These are phyloP conservation scores for Numenius phaeopus DNA, from an alignment of 2,797 vertebrate species.

Conservation along the genomic window DNA sequence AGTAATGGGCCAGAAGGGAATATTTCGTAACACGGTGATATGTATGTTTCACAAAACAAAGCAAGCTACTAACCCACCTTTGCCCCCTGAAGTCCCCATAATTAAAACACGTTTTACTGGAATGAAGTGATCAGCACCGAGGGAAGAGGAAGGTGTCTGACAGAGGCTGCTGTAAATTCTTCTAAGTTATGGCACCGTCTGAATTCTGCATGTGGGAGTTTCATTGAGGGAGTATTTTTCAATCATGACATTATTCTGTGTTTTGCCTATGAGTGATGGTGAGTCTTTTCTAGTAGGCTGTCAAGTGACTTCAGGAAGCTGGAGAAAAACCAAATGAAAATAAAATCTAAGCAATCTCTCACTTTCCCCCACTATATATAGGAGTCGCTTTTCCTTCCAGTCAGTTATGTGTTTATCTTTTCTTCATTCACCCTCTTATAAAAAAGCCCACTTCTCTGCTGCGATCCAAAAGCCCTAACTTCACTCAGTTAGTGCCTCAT, in stretches of 20 bases:
- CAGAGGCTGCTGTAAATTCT: neutral
- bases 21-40: neutral
- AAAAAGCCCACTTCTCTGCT: neutral
- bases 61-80: constrained; percentile 29
- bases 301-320: neutral
- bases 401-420: constrained; percentile 29
- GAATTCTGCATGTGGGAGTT: neutral
- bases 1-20: constrained; percentile 47
- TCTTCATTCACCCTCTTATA: neutral
- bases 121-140: neutral
- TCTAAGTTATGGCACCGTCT: neutral
- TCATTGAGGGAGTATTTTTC: neutral
- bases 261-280: neutral
- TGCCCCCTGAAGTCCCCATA: neutral
- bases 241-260: neutral
- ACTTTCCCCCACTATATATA: neutral
- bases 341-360: neutral
- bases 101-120: constrained; percentile 1
- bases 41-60: neutral
- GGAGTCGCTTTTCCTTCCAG: constrained; percentile 18
- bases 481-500: constrained; percentile 30
- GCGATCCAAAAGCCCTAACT: constrained; percentile 29
- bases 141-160: neutral
- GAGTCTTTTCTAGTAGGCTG: neutral
- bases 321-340: neutral